Percentiles rank a stretch among this genome's conserved stretches.
phyloP scores from a whole-genome alignment of 1,140 invertebrate species.

The Drosophila lini region DNA sequence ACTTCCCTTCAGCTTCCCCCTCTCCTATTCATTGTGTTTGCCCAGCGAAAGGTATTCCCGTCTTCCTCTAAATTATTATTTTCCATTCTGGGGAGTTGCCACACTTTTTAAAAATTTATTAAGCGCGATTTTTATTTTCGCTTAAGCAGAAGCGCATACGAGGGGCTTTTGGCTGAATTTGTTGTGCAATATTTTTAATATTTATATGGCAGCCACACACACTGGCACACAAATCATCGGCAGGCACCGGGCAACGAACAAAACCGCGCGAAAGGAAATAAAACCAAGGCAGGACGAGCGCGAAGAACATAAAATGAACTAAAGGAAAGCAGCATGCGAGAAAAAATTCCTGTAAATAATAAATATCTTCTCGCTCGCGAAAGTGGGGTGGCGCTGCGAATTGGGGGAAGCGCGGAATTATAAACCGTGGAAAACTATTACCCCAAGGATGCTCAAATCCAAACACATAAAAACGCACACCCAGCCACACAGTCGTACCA shows the following conservation, averaged over 20 bases:
- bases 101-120: constrained; percentile 81
- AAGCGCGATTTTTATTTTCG: constrained; percentile 66
- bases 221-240: constrained; percentile 78
- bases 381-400: constrained; percentile 3
- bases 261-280: constrained; percentile 45
- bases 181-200: constrained; percentile 81
- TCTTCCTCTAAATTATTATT: constrained; percentile 69
- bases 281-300: constrained; percentile 31
- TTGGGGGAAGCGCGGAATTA: constrained; percentile 74
- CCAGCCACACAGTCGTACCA: constrained; percentile 7
- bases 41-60: constrained; percentile 22
- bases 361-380: constrained; percentile 61
- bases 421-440: constrained; percentile 83
- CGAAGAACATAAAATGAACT: constrained; percentile 45
- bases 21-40: constrained; percentile 17
- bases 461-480: constrained; percentile 58
- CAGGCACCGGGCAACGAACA: constrained; percentile 55
- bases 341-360: constrained; percentile 81
- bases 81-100: constrained; percentile 63
- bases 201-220: constrained; percentile 76
- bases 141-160: constrained; percentile 38
- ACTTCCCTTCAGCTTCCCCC: constrained; percentile 1
- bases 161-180: constrained; percentile 42
- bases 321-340: constrained; percentile 58
- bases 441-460: constrained; percentile 81